Evolutionary conservation across 2,113 vertebrate species (phyloP), one percentile per base, ranked within the genome.

Genomic region (Tiliqua scincoides): DNA sequence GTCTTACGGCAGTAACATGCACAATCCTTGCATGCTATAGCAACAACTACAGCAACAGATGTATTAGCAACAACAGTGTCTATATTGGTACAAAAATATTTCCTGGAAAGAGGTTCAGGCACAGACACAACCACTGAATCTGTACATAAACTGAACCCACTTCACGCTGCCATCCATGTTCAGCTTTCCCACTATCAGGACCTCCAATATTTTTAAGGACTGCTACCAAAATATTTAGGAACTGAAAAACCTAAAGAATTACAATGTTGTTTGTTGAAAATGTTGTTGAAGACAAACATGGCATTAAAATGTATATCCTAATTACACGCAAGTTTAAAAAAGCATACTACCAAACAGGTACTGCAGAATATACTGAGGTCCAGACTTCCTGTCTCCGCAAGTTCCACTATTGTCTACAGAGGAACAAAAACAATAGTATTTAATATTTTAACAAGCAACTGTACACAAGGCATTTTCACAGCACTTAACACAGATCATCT

Each of bases 331-430:
- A 67, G 83, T 79, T 12, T 18, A 89, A 88, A 91, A 84, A 85
- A 79, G 57, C 40, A 92, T 88, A 87, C 89, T 98, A 99, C 99
- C 98, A 99, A 98, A 92, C 99, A 99, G 88, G 99, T 99, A 95
- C 99, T 99, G 98, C 99, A 99, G 97, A 99, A 99, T 97, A 99
- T 99, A 95, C 98, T 99, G 90, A 99, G 97, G 91, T 99, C 99
- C 97, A 99, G 95, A 90, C 97, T 98, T 94, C 99, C 99, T 0
- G 98, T 98, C 94, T 99, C 99, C 92, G 98, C 99, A 95, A 99
- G 96, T 94, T 99, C 99, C 94, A 99, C 98, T 95, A 99, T 99
- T 23, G 98, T 99, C 99, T 99, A 94, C 52, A 92, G 82, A 90
- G 91, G 75, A 63, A 85, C 85, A 89, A 80, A 81, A 89, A 6